A percentile compares a stretch with the other conserved stretches of the same genome.
These are phyloP conservation scores for Monopis laevigella DNA, from an alignment of 2,888 invertebrate species.

Conservation along the genomic window DNA sequence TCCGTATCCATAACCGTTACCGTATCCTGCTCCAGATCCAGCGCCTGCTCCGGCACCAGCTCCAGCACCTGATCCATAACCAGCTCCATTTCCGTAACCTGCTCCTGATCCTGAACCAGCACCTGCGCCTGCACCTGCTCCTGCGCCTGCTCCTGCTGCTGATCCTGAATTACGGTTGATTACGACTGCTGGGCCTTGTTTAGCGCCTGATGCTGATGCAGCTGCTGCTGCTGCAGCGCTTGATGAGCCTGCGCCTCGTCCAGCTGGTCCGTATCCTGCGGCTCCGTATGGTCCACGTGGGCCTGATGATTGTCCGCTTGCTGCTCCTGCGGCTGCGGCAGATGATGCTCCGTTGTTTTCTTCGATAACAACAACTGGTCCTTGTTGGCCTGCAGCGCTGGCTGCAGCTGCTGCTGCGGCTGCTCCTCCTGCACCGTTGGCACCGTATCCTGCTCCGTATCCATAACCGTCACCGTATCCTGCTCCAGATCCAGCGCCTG, in stretches of 20 bases:
- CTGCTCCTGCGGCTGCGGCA: constrained; percentile 11
- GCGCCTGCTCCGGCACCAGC: not conserved
- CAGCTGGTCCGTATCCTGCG: constrained; percentile 9
- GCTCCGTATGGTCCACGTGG: constrained; percentile 15
- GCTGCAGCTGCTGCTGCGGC: constrained; percentile 1
- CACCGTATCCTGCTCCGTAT: constrained; percentile 1
- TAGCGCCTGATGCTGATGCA: constrained; percentile 1
- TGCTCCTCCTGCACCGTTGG: constrained; percentile 13
- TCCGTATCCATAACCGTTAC: not conserved
- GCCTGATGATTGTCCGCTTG: constrained; percentile 12
- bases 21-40: not conserved
- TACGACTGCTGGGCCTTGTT: constrained; percentile 5
- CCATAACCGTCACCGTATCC: constrained; percentile 14
- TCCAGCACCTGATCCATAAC: constrained; percentile 1
- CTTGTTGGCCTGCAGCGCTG: constrained; percentile 4
- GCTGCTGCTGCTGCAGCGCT: constrained; percentile 8
- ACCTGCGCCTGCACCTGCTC: not conserved
- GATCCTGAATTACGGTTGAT: constrained; percentile 4
- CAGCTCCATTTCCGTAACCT: not conserved
- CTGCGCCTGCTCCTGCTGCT: constrained; percentile 15
- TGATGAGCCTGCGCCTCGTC: constrained; percentile 7
- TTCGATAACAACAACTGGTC: not conserved
- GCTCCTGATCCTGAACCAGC: constrained; percentile 5
- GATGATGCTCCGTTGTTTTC: not conserved
- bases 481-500: constrained; percentile 14